phyloP scores from a whole-genome alignment of 2,113 vertebrate species.

The Burhinus bistriatus region DNA sequence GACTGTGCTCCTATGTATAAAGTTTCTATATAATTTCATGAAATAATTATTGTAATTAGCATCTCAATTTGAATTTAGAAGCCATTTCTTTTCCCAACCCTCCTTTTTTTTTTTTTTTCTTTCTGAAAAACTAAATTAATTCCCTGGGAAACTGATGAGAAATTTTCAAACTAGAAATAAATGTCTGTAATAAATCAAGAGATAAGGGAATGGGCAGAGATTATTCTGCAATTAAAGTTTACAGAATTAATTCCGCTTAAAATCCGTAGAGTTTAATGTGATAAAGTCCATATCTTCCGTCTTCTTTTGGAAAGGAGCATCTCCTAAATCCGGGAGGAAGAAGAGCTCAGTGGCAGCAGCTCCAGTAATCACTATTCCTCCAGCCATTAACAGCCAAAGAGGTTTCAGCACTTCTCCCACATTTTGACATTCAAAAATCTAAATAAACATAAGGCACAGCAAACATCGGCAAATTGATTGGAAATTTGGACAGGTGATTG shows the following conservation, averaged over 20 bases:
- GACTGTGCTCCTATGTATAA: conserved; percentile 52
- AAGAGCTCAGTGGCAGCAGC: background rate
- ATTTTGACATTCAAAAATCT: conserved; percentile 28
- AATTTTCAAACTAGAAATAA: conserved; percentile 76
- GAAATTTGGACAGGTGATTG: conserved; percentile 74
- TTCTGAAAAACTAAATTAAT: conserved; percentile 76
- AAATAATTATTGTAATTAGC: conserved; percentile 79
- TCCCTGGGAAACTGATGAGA: conserved; percentile 76
- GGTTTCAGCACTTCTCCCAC: conserved; percentile 23
- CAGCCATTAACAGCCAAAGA: conserved; percentile 36
- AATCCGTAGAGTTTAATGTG: conserved; percentile 68
- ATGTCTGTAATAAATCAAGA: conserved; percentile 75
- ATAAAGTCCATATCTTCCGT: background rate
- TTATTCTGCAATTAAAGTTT: conserved; percentile 77
- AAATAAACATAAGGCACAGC: conserved; percentile 37
- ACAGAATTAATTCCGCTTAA: conserved; percentile 74
- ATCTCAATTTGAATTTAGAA: conserved; percentile 74
- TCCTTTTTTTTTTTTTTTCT: conserved; percentile 32
- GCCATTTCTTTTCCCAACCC: conserved; percentile 16
- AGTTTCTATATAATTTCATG: conserved; percentile 73
- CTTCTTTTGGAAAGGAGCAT: conserved; percentile 6
- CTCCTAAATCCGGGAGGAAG: background rate
- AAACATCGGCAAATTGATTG: conserved; percentile 50
- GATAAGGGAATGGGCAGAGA: conserved; percentile 74
- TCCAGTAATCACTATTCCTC: conserved; percentile 43